Base-by-base conservation (phyloP, 2,888 invertebrate genomes). In the Fabriciana adippe region DNA sequence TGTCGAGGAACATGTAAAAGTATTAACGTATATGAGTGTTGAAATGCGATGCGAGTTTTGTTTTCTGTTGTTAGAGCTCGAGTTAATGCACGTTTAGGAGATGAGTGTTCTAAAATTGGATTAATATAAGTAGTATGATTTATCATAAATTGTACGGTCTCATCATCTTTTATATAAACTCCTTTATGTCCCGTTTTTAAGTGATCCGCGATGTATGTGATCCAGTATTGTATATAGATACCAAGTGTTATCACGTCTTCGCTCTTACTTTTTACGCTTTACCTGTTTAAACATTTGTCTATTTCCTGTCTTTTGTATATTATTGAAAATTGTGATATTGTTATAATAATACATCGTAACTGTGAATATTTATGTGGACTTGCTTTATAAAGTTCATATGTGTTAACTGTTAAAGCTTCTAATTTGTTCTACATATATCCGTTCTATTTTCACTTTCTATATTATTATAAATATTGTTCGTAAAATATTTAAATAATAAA, bases 271-370 rank as follows among this genome's bases (percentile, higher is more conserved):
- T 41, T 90, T 86, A 90, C 82, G 90, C 90, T 92, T 92, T 86
- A 89, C 88, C 89, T 90, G 88, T 92, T 89, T 86, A 75, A 84
- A 82, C 81, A 78, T 90, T 90, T 86, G 86, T 88, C 85, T 87
- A 85, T 89, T 83, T 89, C 86, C 85, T 83, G 81, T 87, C 85
- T 86, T 89, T 85, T 89, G 90, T 91, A 90, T 90, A 90, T 92
- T 92, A 92, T 90, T 91, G 84, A 92, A 92, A 91, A 92, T 89
- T 92, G 92, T 92, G 92, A 92, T 92, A 92, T 92, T 91, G 91
- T 92, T 92, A 90, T 88, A 86, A 88, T 85, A 80, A 75, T 80
- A 82, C 82, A 85, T 86, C 82, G 78, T 88, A 83, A 84, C 77
- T 83, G 79, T 84, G 79, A 75, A 79, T 86, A 81, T 87, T 84